These are phyloP conservation scores for Gerris lacustris DNA, from an alignment of 2,888 invertebrate species.

Conservation along the genomic window DNA sequence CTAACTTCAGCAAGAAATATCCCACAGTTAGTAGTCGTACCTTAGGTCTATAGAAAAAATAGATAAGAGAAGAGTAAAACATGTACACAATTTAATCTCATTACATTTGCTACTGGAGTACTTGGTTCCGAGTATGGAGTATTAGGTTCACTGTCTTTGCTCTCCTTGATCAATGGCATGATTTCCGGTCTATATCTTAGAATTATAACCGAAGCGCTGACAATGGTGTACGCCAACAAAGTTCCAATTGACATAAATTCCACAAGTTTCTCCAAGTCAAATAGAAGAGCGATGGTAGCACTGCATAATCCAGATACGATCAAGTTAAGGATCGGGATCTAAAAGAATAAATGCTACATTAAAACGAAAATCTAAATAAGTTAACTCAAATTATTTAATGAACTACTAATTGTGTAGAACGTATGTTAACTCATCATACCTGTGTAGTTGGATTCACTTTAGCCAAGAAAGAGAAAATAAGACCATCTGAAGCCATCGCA, in stretches of 20 bases:
- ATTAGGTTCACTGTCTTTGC: constrained; percentile 38
- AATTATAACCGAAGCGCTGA: constrained; percentile 79
- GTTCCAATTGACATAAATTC: constrained; percentile 93
- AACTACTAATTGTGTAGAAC: neutral
- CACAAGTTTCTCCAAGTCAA: constrained; percentile 78
- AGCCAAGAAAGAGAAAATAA: constrained; percentile 68
- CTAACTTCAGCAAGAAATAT: too few relatives aligned
- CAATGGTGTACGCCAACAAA: constrained; percentile 77
- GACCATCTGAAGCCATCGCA: constrained; percentile 80
- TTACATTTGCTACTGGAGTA: constrained; percentile 46
- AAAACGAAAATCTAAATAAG: constrained; percentile 7
- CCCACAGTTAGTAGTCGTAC: too few relatives aligned
- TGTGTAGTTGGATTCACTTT: constrained; percentile 67
- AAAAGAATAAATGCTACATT: constrained; percentile 32
- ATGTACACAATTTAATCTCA: too few relatives aligned
- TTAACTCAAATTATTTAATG: neutral
- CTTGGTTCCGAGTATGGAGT: constrained; percentile 43
- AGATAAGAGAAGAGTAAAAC: too few relatives aligned
- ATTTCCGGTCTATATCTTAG: constrained; percentile 60
- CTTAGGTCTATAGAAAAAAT: too few relatives aligned
- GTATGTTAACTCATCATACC: constrained; percentile 36
- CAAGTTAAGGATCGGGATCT: constrained; percentile 64
- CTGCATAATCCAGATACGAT: constrained; percentile 63
- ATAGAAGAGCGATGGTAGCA: constrained; percentile 67
- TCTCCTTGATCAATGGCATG: constrained; percentile 44